Evolutionary conservation across 92 coral and sea anemone genomes (phyloP).

Genomic region (Phenganax marumi): DNA sequence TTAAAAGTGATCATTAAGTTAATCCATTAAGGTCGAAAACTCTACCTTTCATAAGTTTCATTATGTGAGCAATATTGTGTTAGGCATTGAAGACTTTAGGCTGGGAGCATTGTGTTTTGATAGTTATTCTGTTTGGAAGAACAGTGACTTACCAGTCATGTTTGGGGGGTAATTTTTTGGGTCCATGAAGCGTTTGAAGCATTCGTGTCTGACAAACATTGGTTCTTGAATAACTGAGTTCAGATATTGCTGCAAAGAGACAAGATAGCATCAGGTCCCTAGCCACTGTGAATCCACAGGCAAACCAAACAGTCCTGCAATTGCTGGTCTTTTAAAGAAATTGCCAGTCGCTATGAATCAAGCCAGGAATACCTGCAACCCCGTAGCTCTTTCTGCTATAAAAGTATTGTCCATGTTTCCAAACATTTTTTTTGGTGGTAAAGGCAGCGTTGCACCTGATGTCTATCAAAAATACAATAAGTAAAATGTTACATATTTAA

Average conservation of each 20-base stretch:
- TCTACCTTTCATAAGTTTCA: background rate
- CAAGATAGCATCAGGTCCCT: too few relatives aligned
- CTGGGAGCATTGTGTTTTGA: background rate
- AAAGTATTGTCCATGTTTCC: conserved; percentile 96
- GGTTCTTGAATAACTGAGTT: conserved; percentile 73
- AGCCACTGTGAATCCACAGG: too few relatives aligned
- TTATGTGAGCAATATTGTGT: too few relatives aligned
- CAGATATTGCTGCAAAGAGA: conserved; percentile 65
- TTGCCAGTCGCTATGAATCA: too few relatives aligned
- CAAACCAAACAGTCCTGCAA: too few relatives aligned
- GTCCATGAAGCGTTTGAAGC: conserved; percentile 82
- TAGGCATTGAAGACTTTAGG: background rate
- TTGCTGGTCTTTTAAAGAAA: too few relatives aligned
- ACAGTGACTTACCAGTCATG: conserved; percentile 64
- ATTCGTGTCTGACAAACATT: conserved; percentile 71
- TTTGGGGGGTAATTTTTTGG: conserved; percentile 79
- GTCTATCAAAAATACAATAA: conserved; percentile 36
- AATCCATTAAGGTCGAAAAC: background rate
- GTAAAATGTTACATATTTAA: background rate
- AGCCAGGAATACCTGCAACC: conserved; percentile 69
- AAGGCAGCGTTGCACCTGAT: conserved; percentile 80
- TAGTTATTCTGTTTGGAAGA: too few relatives aligned
- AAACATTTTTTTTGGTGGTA: conserved; percentile 97
- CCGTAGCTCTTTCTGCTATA: conserved; percentile 85
- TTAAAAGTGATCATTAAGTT: background rate